Percentiles rank a stretch among this genome's conserved stretches.
Evolutionary conservation across 2,113 vertebrate species (phyloP).

Genomic region (Rousettus leschenaultii): DNA sequence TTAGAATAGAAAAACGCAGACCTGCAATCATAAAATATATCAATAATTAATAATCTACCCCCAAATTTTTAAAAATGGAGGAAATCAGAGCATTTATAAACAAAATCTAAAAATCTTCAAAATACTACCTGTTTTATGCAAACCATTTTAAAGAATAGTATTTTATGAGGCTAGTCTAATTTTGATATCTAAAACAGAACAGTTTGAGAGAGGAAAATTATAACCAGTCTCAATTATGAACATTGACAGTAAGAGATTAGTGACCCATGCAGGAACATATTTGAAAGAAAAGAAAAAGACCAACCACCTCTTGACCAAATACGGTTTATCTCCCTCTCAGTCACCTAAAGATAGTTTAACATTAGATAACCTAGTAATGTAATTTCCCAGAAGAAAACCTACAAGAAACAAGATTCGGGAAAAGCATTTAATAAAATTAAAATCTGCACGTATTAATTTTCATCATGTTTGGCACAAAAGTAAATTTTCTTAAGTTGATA

Average conservation of each 20-base stretch:
- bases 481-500: not conserved
- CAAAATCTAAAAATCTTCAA: not conserved
- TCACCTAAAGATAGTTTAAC: not conserved
- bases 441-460: not conserved
- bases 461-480: not conserved
- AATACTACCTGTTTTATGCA: not conserved
- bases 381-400: not conserved
- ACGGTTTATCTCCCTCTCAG: not conserved
- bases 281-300: not conserved
- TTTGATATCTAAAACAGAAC: not conserved
- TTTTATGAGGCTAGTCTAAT: not conserved
- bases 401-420: not conserved
- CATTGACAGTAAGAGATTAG: not conserved
- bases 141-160: not conserved
- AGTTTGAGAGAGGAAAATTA: not conserved
- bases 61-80: not conserved
- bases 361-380: not conserved
- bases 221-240: not conserved
- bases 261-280: not conserved
- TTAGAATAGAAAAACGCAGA: not conserved
- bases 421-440: slow-evolving; percentile 3
- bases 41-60: not conserved
- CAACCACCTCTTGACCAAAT: not conserved
- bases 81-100: not conserved
- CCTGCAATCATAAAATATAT: not conserved